Base-by-base conservation (phyloP, 2,888 invertebrate species). In the Augiades crinisus region DNA sequence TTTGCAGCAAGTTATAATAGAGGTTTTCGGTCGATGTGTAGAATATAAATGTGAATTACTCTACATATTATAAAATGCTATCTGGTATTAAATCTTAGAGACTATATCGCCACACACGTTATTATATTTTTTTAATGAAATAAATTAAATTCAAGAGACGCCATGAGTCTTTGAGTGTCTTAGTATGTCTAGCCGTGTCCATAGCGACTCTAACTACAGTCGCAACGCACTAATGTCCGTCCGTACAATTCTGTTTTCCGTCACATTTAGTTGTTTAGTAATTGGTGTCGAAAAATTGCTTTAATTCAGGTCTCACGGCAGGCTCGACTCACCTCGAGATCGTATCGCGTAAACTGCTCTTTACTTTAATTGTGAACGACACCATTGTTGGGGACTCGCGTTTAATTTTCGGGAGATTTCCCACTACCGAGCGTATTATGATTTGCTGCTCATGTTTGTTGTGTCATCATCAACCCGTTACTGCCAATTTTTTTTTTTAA, bases 211-310 rank as follows among this genome's bases (percentile, higher is more conserved):
- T 44, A 61, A 62, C 65, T 66, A 66, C 70, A 65, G 67, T 68
- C 63, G n/a, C 63, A 36, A 43, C 65, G 55, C 64, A 51, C 54
- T 55, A 47, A 55, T 54, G 60, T 65, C 65, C 55, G 61, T 63
- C 65, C 67, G 68, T 64, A 61, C 67, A 65, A 77, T 75, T 74
- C 73, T 72, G 72, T 76, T 73, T 74, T 77, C 68, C 75, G 72
- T 76, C 72, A 75, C 67, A 78, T 81, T 81, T 75, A 68, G 68
- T 62, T 63, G 67, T 78, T 74, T 61, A 66, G 65, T 70, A 74
- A 75, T 81, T 82, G 72, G 77, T 77, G 81, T 79, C 75, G 78
- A 83, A 86, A 82, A 82, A 81, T n/a, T n/a, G 19, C 78, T 65
- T 70, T 76, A 75, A 80, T 82, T 76, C 74, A 66, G 70, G 72